Conservation (phyloP, 2,113 vertebrate species). For the Semnornis frantzii region DNA sequence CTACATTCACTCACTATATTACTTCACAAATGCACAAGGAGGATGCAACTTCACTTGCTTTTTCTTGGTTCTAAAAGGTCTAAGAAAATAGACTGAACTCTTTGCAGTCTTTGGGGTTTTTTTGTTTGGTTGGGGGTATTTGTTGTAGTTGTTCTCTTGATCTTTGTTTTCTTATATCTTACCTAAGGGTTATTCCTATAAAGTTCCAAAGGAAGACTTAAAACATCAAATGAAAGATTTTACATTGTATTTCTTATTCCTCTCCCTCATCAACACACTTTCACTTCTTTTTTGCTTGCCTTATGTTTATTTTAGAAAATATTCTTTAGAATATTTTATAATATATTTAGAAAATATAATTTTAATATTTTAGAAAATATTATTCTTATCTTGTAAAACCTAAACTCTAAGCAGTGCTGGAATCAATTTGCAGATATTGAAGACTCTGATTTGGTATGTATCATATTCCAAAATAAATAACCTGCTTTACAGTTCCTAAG, state of each 20-base stretch:
- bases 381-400: conserved; percentile 29
- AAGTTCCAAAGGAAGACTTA: not conserved
- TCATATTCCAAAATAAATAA: not conserved
- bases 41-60: not conserved
- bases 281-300: not conserved
- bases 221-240: not conserved
- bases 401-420: not conserved
- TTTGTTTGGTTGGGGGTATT: no score
- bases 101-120: not conserved
- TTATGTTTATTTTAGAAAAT: conserved; percentile 28
- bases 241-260: conserved; percentile 1
- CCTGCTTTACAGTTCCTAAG: not conserved
- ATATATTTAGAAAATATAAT: no score
- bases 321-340: no score
- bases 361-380: conserved; percentile 38
- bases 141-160: not conserved
- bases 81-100: not conserved
- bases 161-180: not conserved
- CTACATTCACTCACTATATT: not conserved
- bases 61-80: not conserved
- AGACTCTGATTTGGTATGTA: not conserved
- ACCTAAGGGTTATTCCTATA: not conserved
- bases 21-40: not conserved
- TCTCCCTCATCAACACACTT: conserved; percentile 6
- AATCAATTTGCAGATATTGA: conserved; percentile 19